Percentiles rank a stretch among this genome's conserved stretches.
Evolutionary conservation across 2,888 invertebrate genomes (phyloP).

Genomic region (Scaptomyza caliginosa): DNA sequence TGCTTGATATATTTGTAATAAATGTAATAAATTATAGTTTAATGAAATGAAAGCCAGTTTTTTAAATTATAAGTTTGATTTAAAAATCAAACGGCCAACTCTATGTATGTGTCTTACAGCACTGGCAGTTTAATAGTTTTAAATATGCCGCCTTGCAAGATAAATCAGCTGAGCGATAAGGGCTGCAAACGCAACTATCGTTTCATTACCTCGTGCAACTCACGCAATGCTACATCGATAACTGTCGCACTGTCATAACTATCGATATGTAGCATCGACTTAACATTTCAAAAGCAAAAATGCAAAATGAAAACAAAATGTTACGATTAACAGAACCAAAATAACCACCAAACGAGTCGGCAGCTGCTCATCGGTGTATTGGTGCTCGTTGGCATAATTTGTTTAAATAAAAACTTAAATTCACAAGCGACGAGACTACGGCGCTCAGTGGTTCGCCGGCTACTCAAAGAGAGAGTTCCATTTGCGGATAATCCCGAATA

Average conservation of each 20-base stretch:
- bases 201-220: neutral
- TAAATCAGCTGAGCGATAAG: constrained; percentile 24
- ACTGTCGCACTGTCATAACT: neutral
- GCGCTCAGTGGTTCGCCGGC: constrained; percentile 61
- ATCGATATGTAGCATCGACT: constrained; percentile 27
- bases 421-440: constrained; percentile 41
- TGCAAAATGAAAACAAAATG: constrained; percentile 54
- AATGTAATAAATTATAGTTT: constrained; percentile 47
- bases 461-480: constrained; percentile 53
- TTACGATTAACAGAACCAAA: constrained; percentile 44
- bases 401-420: constrained; percentile 58
- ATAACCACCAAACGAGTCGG: constrained; percentile 41
- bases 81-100: neutral
- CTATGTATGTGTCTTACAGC: neutral
- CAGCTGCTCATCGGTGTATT: constrained; percentile 25
- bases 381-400: constrained; percentile 41
- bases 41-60: neutral
- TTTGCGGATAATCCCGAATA: constrained; percentile 41
- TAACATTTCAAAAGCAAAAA: constrained; percentile 25
- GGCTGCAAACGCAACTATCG: constrained; percentile 13
- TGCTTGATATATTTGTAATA: constrained; percentile 43
- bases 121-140: neutral
- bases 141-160: neutral
- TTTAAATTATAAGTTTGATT: neutral
- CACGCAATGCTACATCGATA: constrained; percentile 15